Evolutionary conservation across 1,140 invertebrate genomes (phyloP).

Genomic region (Zaprionus ornatus): DNA sequence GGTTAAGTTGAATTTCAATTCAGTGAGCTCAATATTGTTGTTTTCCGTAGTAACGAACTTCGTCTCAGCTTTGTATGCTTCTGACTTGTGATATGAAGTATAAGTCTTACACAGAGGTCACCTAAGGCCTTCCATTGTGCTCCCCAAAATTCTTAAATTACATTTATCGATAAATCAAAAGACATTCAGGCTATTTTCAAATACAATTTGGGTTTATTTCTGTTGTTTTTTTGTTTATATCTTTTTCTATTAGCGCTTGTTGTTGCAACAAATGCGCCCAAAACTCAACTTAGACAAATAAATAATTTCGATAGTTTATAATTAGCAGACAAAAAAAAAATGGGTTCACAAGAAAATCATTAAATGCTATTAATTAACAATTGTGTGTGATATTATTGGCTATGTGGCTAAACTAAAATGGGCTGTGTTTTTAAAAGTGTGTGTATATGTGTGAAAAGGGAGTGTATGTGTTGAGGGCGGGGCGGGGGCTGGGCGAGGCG

Average conservation of each 20-base stretch:
- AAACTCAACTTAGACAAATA: conserved; percentile 51
- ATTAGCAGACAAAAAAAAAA: conserved; percentile 54
- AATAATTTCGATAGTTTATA: conserved; percentile 68
- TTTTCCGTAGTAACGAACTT: too few species aligned
- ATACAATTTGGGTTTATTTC: conserved; percentile 29
- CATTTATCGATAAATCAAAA: conserved; percentile 13
- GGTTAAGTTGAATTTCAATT: too few species aligned
- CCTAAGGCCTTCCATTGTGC: neutral
- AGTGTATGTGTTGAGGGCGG: neutral
- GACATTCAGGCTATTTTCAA: neutral
- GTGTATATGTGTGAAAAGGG: conserved; percentile 12
- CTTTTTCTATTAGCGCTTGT: conserved; percentile 24
- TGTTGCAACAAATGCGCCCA: conserved; percentile 37
- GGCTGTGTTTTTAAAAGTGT: conserved; percentile 27
- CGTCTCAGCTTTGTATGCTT: too few species aligned
- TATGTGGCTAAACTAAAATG: conserved; percentile 59
- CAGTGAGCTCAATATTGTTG: too few species aligned
- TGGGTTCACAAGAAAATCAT: conserved; percentile 38
- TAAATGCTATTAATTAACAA: conserved; percentile 66
- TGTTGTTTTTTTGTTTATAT: conserved; percentile 32
- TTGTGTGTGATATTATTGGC: conserved; percentile 59
- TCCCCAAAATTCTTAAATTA: neutral
- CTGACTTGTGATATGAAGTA: too few species aligned
- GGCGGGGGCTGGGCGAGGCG: conserved; percentile 8
- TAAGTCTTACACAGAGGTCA: too few species aligned